Base-by-base conservation (phyloP, 2,888 invertebrate species). In the Mesorhabditis sp. region DNA sequence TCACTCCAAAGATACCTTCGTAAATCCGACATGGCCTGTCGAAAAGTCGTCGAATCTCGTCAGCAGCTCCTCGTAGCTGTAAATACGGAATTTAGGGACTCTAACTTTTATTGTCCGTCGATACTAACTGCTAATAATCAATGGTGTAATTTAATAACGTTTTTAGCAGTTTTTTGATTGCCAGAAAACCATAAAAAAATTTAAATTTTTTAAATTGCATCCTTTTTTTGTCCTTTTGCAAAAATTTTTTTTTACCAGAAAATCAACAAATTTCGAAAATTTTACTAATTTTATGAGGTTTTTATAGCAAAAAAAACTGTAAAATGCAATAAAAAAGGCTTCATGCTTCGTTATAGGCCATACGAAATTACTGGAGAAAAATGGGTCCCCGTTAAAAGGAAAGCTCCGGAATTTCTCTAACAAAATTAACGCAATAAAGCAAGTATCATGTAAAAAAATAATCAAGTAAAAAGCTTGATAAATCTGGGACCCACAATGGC, bases 401-500 rank as follows among this genome's bases (percentile, higher is more conserved):
- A 28, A 28, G n/a, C n/a, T n/a, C n/a, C n/a, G n/a, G n/a, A n/a
- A n/a, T n/a, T n/a, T n/a, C n/a, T n/a, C n/a, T n/a, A n/a, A n/a
- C n/a, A n/a, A n/a, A n/a, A n/a, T n/a, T n/a, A n/a, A n/a, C n/a
- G n/a, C n/a, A n/a, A n/a, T n/a, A n/a, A n/a, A n/a, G n/a, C n/a
- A n/a, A n/a, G n/a, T n/a, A n/a, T n/a, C n/a, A n/a, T n/a, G n/a
- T n/a, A n/a, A n/a, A n/a, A n/a, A n/a, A n/a, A n/a, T n/a, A n/a
- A n/a, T n/a, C n/a, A n/a, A n/a, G n/a, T n/a, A n/a, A n/a, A n/a
- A n/a, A n/a, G n/a, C n/a, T n/a, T n/a, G n/a, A n/a, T n/a, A n/a
- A n/a, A n/a, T n/a, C n/a, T n/a, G n/a, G n/a, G 58, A 70, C 76
- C 69, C 45, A 82, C 80, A 83, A 84, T 44, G 83, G 81, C 71